Base-by-base conservation (phyloP, 1,140 invertebrate genomes). In the Rhopalosiphum maidis region DNA sequence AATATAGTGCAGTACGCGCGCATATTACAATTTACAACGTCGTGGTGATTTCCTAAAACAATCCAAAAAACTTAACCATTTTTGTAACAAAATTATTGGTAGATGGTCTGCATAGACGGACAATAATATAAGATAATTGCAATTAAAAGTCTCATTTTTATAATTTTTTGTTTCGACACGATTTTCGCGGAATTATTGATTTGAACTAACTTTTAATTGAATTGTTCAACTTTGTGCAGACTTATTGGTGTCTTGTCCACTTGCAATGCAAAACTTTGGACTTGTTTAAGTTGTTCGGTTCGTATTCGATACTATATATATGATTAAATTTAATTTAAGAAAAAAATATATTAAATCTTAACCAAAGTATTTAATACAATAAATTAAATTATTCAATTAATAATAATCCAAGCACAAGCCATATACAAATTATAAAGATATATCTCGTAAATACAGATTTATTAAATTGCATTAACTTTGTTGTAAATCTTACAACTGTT, bases 141-240 rank as follows among this genome's bases (percentile, higher is more conserved):
- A n/a, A 77, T 77, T 15, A n/a, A 77, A 30, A 83, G 23, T 23
- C 11, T 85, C 0, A 25, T 37, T 85, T 41, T 43, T 43, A 23
- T 37, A 41, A 43, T 85, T 25, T 85, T 85, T 85, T 85, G 22
- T 85, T 85, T 43, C 37, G 11, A 85, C 23, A 43, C 23, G 11
- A 41, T 85, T 85, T 85, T 37, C 23, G 25, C 21, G 1, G 21
- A 85, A 9, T 85, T 85, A 85, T 85, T 41, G 23, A 85, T 41
- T 41, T 43, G 22, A 85, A 43, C 83, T 25, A 85, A 85, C 83
- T 85, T 85, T 85, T 43, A 85, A 85, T 85, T 85, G 37, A 85
- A 85, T 25, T 85, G 83, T 43, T 43, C 3, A 43, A 85, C 83
- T 85, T 43, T 1, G 83, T 30, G 22, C 1, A 3, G 23, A 85